These are phyloP conservation scores for Girardinichthys multiradiatus DNA, from an alignment of 2,113 vertebrate species.

Conservation along the genomic window DNA sequence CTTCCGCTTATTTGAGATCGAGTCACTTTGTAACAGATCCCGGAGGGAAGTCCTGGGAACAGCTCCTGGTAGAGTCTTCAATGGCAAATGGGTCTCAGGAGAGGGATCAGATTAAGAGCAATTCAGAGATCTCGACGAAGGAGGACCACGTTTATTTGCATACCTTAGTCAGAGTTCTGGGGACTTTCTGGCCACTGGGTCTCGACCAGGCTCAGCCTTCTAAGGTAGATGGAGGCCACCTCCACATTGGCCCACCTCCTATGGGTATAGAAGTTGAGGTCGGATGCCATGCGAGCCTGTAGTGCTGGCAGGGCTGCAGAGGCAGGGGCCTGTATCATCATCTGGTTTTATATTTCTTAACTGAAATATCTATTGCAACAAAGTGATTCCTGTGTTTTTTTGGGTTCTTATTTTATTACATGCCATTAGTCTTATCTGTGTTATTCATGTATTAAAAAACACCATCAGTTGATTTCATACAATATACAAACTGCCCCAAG, in stretches of 20 bases:
- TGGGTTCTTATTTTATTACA: background rate
- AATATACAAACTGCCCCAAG: slow-evolving; percentile 49
- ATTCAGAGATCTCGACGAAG: too few species aligned
- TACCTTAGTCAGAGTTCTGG: too few species aligned
- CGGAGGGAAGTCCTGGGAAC: background rate
- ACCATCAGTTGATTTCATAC: slow-evolving; percentile 24
- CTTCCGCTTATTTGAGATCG: too few species aligned
- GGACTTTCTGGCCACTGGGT: too few species aligned
- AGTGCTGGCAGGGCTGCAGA: background rate
- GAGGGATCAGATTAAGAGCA: background rate
- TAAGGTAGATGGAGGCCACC: too few species aligned
- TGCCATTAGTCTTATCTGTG: slow-evolving; percentile 7
- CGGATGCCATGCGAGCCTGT: background rate
- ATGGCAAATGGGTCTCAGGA: background rate
- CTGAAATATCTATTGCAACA: background rate
- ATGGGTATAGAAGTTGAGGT: background rate
- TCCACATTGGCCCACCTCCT: background rate
- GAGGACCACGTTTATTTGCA: too few species aligned
- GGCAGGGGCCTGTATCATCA: background rate
- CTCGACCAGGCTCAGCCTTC: too few species aligned
- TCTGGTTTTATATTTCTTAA: background rate
- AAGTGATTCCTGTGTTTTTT: background rate
- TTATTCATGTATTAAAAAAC: slow-evolving; percentile 35
- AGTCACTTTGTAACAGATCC: too few species aligned
- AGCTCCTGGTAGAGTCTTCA: background rate